Evolutionary conservation across 2,113 vertebrate species (phyloP), one percentile per base, ranked within the genome.

Genomic region (Callionymus lyra): DNA sequence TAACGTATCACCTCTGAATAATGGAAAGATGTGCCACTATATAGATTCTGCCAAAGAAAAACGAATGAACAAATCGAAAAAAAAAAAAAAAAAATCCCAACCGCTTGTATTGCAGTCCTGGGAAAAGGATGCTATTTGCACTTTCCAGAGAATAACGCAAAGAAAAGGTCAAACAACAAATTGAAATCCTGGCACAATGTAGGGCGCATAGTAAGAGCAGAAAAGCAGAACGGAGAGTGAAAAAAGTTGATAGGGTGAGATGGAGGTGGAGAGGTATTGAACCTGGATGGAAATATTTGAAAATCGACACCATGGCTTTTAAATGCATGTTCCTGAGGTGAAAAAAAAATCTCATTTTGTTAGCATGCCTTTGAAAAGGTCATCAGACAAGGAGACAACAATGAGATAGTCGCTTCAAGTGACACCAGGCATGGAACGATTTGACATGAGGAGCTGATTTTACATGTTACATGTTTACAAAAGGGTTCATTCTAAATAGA

Each of bases 351-450:
- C 80, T 84, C 68, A 82, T 84, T 82, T 72, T 61, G 50, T 73
- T 79, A 76, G 76, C 74, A 82, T 84, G 65, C 79, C 68, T 83
- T 79, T 72, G 71, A 74, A 83, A 85, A 83, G 77, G 84, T 86
- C 84, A 81, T 37, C 2, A 17, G 50, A 56, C 62, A 62, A 79
- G 64, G 61, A 77, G 72, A 56, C 61, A 65, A 52, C 64, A 63
- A 53, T 44, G 47, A 55, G 50, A 71, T 67, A 74, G 72, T 50
- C 12, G 31, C 12, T 48, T 55, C 31, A 38, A n/a, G 18, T 32
- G 33, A 41, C 21, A 27, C 21, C 21, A 27, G 21, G 21, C n/a
- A n/a, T n/a, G n/a, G n/a, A n/a, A n/a, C n/a, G n/a, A n/a, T n/a
- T n/a, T n/a, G n/a, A n/a, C n/a, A n/a, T n/a, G n/a, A n/a, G n/a